phyloP scores from a whole-genome alignment of 2,113 vertebrate genomes.

The Coptodon bakossiorum region DNA sequence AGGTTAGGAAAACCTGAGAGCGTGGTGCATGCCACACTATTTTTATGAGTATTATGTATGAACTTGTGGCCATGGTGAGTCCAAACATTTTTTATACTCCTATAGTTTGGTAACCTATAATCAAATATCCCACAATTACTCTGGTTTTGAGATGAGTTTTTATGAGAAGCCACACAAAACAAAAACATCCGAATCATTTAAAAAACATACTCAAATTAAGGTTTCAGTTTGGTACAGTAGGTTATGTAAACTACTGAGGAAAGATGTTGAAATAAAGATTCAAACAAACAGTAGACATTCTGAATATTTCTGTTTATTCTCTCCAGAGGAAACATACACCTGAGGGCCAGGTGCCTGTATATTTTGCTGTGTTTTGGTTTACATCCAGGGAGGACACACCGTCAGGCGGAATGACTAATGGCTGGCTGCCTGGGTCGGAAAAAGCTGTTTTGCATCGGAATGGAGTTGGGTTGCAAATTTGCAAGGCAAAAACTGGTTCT shows the following conservation, averaged over 20 bases:
- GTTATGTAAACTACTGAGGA: not conserved
- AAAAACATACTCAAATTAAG: not conserved
- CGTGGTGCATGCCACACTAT: not conserved
- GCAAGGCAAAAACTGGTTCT: slow-evolving; percentile 51
- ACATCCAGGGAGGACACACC: not conserved
- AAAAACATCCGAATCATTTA: not conserved
- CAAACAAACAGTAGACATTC: not conserved
- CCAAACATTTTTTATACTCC: not conserved
- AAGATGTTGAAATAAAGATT: not conserved
- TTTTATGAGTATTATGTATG: not conserved
- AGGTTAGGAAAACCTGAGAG: not conserved
- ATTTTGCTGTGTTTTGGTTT: not conserved
- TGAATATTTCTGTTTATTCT: not conserved
- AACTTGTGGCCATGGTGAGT: not conserved
- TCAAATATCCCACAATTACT: not conserved
- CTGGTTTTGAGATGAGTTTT: not conserved
- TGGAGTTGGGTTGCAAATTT: slow-evolving; percentile 44
- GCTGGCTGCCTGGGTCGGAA: slow-evolving; percentile 13
- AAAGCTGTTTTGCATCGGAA: slow-evolving; percentile 43
- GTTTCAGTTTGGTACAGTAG: not conserved
- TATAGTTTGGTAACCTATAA: not conserved
- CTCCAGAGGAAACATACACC: not conserved
- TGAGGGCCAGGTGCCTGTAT: not conserved
- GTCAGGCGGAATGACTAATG: not conserved
- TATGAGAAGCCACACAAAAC: not conserved